Evolutionary conservation across 2,888 invertebrate genomes (phyloP).

Genomic region (Globia sparganii): DNA sequence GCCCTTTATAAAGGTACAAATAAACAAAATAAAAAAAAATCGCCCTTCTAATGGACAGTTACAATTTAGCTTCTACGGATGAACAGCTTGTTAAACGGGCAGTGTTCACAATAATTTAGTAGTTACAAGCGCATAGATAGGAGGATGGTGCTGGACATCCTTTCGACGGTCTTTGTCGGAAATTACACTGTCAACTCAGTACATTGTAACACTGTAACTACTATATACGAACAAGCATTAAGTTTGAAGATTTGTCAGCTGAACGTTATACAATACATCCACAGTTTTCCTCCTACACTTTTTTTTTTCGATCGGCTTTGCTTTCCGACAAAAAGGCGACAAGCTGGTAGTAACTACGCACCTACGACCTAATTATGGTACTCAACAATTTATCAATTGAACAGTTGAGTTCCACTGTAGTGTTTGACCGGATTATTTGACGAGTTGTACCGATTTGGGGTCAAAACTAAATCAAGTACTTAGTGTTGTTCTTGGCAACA

Average conservation of each 20-base stretch:
- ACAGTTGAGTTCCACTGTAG: conserved; percentile 38
- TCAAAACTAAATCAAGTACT: conserved; percentile 47
- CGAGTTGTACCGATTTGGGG: conserved; percentile 31
- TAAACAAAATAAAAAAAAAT: not conserved
- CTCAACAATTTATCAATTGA: conserved; percentile 55
- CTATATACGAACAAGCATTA: conserved; percentile 9
- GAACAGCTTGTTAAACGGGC: not conserved
- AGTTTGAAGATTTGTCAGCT: conserved; percentile 30
- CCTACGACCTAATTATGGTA: conserved; percentile 34
- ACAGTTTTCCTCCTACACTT: conserved; percentile 34
- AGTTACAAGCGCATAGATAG: not conserved
- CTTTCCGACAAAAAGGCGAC: conserved; percentile 39
- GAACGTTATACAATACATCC: conserved; percentile 38
- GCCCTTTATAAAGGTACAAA: not conserved
- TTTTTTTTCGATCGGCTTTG: conserved; percentile 30
- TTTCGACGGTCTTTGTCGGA: not conserved
- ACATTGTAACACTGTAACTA: not conserved
- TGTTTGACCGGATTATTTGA: conserved; percentile 53
- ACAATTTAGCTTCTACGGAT: not conserved
- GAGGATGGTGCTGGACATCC: not conserved
- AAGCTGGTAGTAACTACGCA: conserved; percentile 36
- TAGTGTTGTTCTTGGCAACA: conserved; percentile 28
- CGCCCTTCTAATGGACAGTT: not conserved
- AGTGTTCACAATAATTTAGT: not conserved
- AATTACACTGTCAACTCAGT: not conserved